Conservation (phyloP, 2,797 vertebrate genomes). For the Hemibagrus guttatus region DNA sequence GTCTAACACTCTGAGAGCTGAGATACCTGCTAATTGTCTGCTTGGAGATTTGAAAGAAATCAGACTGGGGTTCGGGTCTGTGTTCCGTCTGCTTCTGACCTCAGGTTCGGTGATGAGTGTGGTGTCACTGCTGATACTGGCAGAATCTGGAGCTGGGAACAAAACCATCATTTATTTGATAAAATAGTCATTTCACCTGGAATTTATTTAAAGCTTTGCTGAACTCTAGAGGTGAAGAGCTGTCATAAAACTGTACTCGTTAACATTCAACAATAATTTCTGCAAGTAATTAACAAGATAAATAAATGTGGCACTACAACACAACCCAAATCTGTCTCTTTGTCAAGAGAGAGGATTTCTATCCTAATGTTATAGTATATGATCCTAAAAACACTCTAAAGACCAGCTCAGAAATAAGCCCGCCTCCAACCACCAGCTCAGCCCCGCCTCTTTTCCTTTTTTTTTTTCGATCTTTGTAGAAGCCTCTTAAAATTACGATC, state of each 20-base stretch:
- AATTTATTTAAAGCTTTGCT: constrained; percentile 4
- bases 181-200: background rate
- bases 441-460: background rate
- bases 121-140: constrained; percentile 38
- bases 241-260: background rate
- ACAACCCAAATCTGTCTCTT: background rate
- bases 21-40: constrained; percentile 68
- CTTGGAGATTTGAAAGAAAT: constrained; percentile 31
- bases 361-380: no score
- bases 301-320: background rate
- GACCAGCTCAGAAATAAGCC: background rate
- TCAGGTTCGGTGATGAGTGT: constrained; percentile 28
- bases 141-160: background rate
- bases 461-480: background rate
- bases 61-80: constrained; percentile 21
- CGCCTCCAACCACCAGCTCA: background rate
- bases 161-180: background rate
- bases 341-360: background rate
- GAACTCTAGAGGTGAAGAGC: background rate
- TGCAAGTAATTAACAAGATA: background rate
- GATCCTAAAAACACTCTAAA: no score
- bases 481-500: background rate
- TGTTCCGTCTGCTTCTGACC: constrained; percentile 18
- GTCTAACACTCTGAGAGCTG: background rate
- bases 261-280: background rate